Evolutionary conservation across 2,113 vertebrate genomes (phyloP).

Genomic region (Dendrocopos noguchii): DNA sequence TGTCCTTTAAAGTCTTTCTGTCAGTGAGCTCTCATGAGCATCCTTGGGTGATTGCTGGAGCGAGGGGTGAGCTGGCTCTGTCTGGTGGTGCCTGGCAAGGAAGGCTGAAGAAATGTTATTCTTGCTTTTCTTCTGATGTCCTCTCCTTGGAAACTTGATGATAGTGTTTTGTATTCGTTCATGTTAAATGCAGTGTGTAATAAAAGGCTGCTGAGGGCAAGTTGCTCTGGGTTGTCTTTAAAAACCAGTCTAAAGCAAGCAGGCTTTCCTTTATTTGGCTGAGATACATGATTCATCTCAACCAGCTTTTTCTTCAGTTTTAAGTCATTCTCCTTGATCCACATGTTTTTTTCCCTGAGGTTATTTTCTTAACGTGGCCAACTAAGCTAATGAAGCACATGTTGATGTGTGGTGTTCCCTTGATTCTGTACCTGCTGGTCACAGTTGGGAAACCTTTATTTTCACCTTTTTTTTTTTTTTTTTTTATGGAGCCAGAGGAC

Average conservation of each 20-base stretch:
- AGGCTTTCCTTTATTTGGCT: not conserved
- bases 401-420: not conserved
- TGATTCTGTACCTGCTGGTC: not conserved
- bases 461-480: not conserved
- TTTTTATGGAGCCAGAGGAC: not conserved
- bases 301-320: not conserved
- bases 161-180: not conserved
- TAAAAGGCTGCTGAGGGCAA: not conserved
- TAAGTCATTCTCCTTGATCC: not conserved
- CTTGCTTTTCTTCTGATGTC: not conserved
- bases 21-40: not conserved
- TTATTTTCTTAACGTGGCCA: not conserved
- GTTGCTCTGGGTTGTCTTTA: not conserved
- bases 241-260: not conserved
- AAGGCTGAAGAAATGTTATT: not conserved
- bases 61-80: not conserved
- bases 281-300: not conserved
- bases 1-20: not conserved
- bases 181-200: not conserved
- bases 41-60: not conserved
- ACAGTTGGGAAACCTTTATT: not conserved
- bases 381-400: not conserved
- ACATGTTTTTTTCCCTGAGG: not conserved
- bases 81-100: not conserved
- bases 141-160: not conserved